Percentiles rank a stretch among this genome's conserved stretches.
These are phyloP conservation scores for Carterocephalus palaemon DNA, from an alignment of 2,888 invertebrate species.

Conservation along the genomic window DNA sequence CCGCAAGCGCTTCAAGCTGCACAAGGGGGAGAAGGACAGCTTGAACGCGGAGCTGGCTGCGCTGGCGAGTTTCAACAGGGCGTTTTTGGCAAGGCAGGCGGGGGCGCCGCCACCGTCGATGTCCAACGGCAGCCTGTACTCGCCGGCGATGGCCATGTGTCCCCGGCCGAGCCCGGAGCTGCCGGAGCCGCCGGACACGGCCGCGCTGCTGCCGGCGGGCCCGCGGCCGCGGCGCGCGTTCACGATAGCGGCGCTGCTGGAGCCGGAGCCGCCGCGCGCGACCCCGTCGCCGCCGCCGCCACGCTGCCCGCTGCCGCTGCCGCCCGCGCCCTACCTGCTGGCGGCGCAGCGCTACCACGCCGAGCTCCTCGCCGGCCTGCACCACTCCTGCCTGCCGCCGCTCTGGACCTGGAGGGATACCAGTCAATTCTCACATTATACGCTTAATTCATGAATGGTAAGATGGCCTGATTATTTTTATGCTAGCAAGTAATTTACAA, in stretches of 20 bases:
- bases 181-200: slow-evolving; percentile 57
- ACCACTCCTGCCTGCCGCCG: slow-evolving; percentile 70
- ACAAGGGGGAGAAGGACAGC: slow-evolving; percentile 81
- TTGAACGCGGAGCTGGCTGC: slow-evolving; percentile 86
- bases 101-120: slow-evolving; percentile 60
- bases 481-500: no score
- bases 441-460: slow-evolving; percentile 77
- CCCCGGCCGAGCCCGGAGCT: slow-evolving; percentile 68
- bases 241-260: slow-evolving; percentile 92
- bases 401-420: slow-evolving; percentile 74
- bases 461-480: no score
- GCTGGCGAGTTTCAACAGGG: slow-evolving; percentile 85
- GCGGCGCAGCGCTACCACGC: slow-evolving; percentile 73
- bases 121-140: slow-evolving; percentile 55
- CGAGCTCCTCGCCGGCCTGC: slow-evolving; percentile 67
- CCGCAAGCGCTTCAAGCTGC: slow-evolving; percentile 89
- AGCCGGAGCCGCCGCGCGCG: slow-evolving; percentile 80
- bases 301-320: slow-evolving; percentile 63
- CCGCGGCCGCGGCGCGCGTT: slow-evolving; percentile 81
- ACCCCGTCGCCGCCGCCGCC: slow-evolving; percentile 61
- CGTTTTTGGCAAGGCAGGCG: slow-evolving; percentile 80
- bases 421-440: slow-evolving; percentile 73
- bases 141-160: slow-evolving; percentile 84
- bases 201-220: slow-evolving; percentile 60
- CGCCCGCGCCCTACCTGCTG: slow-evolving; percentile 61